Conservation (phyloP, 2,113 vertebrate species). For the Gallinago undulata region DNA sequence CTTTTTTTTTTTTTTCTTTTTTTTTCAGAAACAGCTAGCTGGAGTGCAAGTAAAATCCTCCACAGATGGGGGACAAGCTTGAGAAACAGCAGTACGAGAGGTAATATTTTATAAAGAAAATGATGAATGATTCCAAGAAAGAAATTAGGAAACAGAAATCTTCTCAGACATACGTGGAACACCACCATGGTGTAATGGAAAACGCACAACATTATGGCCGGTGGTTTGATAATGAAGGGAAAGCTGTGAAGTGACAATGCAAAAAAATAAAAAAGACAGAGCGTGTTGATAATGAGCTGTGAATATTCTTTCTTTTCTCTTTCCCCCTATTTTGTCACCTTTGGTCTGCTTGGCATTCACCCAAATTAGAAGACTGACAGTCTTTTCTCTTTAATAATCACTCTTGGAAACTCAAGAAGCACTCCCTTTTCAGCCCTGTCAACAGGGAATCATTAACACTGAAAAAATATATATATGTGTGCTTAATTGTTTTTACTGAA, state of each 20-base stretch:
- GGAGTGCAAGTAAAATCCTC: background rate
- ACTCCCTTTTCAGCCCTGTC: slow-evolving; percentile 28
- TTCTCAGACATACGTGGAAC: background rate
- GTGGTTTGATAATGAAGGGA: background rate
- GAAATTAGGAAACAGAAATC: background rate
- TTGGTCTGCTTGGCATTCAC: slow-evolving; percentile 48
- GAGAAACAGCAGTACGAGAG: slow-evolving; percentile 5
- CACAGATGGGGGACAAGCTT: background rate
- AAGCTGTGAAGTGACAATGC: background rate
- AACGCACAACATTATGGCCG: background rate
- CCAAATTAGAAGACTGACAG: slow-evolving; percentile 59
- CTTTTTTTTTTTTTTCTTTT: background rate
- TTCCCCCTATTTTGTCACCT: slow-evolving; percentile 1
- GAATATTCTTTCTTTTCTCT: slow-evolving; percentile 14
- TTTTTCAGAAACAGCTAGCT: background rate
- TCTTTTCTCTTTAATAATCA: slow-evolving; percentile 63
- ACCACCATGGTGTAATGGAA: background rate
- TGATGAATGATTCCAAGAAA: slow-evolving; percentile 4
- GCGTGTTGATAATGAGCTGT: background rate
- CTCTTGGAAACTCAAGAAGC: slow-evolving; percentile 53
- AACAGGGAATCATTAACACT: slow-evolving; percentile 61
- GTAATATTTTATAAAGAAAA: slow-evolving; percentile 45
- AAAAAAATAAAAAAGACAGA: background rate
- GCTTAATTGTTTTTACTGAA: slow-evolving; percentile 67
- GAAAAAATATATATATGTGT: slow-evolving; percentile 33